Evolutionary conservation across 2,888 invertebrate species (phyloP), one percentile per base, ranked within the genome.

Genomic region (Caenorhabditis sp.): DNA sequence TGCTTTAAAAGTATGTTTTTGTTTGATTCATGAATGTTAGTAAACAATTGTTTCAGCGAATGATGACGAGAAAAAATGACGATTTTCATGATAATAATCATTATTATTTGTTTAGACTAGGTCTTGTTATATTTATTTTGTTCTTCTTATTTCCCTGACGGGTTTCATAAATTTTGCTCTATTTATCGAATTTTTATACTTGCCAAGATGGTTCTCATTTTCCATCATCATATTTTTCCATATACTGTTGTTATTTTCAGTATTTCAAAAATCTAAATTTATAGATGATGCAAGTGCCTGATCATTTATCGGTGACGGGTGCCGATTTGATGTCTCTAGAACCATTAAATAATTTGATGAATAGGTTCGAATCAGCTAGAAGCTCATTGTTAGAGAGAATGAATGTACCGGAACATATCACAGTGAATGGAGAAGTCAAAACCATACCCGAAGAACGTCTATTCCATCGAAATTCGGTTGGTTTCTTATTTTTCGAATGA

Each of bases 1-100:
- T 86, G 86, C 57, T 85, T 85, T 69, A 81, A 83, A 69, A 73
- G 84, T 83, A 23, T 59, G 73, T 63, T 66, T 53, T 60, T 26
- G 4, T 21, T 21, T 17, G n/a, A 21, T 55, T 27, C 2, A 24
- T 17, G 10, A 55, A 26, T 26, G 8, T 55, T 26, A 14, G 14
- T 26, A 17, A 55, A 55, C 5, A 21, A 14, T 55, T 36, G 17
- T 58, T 58, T 31, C 57, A 58, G 57, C 57, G 6, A 58, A 58
- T 58, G 57, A 58, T 21, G 55, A 55, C 8, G 55, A 24, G 23
- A 55, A 58, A 36, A 51, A 23, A 21, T 19, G 51, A 51, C 23
- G 21, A 51, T 2, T 4, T 21, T 19, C 1, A 23, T n/a, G 8
- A 23, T 21, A 23, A 23, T 51, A 51, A 23, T 51, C 3, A 10